Base-by-base conservation (phyloP, 1,140 invertebrate genomes). In the Ooceraea biroi region DNA sequence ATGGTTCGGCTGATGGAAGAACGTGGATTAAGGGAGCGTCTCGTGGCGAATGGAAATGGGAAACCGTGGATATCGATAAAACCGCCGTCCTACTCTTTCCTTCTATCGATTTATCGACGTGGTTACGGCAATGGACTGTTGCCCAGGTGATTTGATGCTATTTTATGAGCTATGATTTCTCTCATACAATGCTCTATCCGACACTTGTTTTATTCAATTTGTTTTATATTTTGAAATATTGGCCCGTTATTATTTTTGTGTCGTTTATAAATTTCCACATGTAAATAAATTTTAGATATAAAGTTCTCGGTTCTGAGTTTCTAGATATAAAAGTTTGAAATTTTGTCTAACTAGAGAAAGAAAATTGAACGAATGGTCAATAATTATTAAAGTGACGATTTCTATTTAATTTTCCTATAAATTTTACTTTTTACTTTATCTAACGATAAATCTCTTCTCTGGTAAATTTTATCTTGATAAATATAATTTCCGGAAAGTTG, bases 31-130 rank as follows among this genome's bases (percentile, higher is more conserved):
- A 89, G 90, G 89, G 82, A 69, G 14, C 89, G 85, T 84, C 86
- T 90, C 88, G 90, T 85, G 88, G 85, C 87, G 90, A 91, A 93
- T 90, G 89, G 89, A 92, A 93, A 91, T 92, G 89, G 88, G 90
- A 91, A 91, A 90, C 85, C 83, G 84, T 87, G 69, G 86, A 78
- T 91, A 92, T 92, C 87, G 90, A 92, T 91, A 90, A 90, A 86
- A 86, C 87, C 84, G 77, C 85, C 86, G 80, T 91, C 80, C 69
- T n/a, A 17, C 55, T 84, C 60, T 74, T 77, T 58, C 19, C n/a
- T 5, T 30, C 83, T 86, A 92, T 90, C 87, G 92, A 92, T 93
- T 92, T 92, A 92, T 93, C 87, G 91, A 83, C 46, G 78, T 88
- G 74, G 88, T 90, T 89, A 71, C 87, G 74, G 66, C 30, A 85